phyloP scores from a whole-genome alignment of 2,888 invertebrate genomes.

The Scrobipalpa atriplicella region DNA sequence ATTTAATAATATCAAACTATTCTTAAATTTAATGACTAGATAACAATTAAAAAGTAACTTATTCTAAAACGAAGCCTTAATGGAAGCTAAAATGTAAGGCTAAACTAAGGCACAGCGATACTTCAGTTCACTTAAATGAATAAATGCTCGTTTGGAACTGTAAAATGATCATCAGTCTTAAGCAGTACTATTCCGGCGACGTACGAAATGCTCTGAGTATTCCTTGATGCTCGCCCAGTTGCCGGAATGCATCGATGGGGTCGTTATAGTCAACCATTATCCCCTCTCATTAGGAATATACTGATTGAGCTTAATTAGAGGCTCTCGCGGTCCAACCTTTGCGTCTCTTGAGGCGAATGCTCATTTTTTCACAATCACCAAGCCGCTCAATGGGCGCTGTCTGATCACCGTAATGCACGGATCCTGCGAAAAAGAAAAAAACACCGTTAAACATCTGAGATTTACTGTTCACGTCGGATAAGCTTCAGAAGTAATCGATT shows the following conservation, averaged over 20 bases:
- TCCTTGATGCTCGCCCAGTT: conserved; percentile 65
- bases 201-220: conserved; percentile 70
- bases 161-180: conserved; percentile 57
- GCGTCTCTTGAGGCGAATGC: conserved; percentile 70
- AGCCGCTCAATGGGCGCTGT: conserved; percentile 76
- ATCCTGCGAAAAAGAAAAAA: conserved; percentile 71
- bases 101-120: conserved; percentile 77
- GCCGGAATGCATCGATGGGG: conserved; percentile 78
- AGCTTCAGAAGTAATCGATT: conserved; percentile 35
- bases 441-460: conserved; percentile 42
- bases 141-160: conserved; percentile 58
- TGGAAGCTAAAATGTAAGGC: conserved; percentile 65
- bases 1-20: conserved; percentile 40
- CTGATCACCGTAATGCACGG: conserved; percentile 76
- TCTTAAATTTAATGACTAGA: conserved; percentile 77
- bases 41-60: conserved; percentile 64
- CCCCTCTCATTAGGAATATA: conserved; percentile 82
- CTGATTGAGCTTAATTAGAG: conserved; percentile 82
- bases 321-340: conserved; percentile 70
- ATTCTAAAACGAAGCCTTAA: conserved; percentile 50
- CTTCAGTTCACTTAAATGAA: conserved; percentile 64
- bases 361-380: conserved; percentile 79
- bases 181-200: conserved; percentile 66
- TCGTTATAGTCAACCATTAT: conserved; percentile 80
- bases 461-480: conserved; percentile 27